A percentile compares a stretch with the other conserved stretches of the same genome.
Conservation (phyloP, 2,888 invertebrate species). For the Tuta absoluta region DNA sequence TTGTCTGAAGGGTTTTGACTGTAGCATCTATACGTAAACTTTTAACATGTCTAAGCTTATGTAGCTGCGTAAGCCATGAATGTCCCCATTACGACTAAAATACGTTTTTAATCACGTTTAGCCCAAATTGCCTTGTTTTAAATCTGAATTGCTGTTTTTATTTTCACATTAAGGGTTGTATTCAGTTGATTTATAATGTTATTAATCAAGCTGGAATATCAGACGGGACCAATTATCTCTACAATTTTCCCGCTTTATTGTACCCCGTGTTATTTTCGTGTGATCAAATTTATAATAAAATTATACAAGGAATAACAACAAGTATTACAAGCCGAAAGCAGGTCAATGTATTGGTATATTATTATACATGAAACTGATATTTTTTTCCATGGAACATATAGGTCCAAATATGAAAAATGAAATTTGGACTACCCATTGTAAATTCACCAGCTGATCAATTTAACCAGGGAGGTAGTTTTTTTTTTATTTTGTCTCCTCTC, state of each 20-base stretch:
- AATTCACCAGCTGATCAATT: too few relatives aligned
- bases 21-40: background rate
- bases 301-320: too few relatives aligned
- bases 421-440: too few relatives aligned
- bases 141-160: slow-evolving; percentile 37
- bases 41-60: background rate
- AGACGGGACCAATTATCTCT: slow-evolving; percentile 38
- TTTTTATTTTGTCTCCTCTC: too few relatives aligned
- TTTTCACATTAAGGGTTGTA: slow-evolving; percentile 36
- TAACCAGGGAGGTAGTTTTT: too few relatives aligned
- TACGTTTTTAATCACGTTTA: slow-evolving; percentile 19
- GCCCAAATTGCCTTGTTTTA: slow-evolving; percentile 27
- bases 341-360: too few relatives aligned
- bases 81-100: slow-evolving; percentile 8
- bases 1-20: too few relatives aligned
- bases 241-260: slow-evolving; percentile 32
- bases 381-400: too few relatives aligned
- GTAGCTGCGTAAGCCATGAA: background rate
- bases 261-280: slow-evolving; percentile 18
- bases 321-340: too few relatives aligned
- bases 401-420: too few relatives aligned
- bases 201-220: slow-evolving; percentile 44
- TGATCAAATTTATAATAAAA: slow-evolving; percentile 11
- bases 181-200: slow-evolving; percentile 41
- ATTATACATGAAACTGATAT: too few relatives aligned